Evolutionary conservation across 2,113 vertebrate genomes (phyloP).

Genomic region (Hirundichthys speculiger): DNA sequence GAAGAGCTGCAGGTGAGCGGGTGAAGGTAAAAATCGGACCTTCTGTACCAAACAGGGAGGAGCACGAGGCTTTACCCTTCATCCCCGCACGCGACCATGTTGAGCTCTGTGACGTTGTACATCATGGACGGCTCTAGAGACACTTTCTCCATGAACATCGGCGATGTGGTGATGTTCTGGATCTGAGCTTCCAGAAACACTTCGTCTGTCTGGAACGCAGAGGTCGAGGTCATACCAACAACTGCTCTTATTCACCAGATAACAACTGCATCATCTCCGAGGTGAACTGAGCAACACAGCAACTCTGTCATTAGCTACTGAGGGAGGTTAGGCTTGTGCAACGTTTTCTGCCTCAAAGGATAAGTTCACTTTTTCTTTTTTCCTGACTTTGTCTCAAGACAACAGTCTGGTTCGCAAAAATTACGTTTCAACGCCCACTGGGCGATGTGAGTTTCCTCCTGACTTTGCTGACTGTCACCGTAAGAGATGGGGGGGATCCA

Average conservation of each 20-base stretch:
- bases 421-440: not conserved
- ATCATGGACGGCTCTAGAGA: constrained; percentile 96
- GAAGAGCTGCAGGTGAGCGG: not conserved
- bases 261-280: constrained; percentile 7
- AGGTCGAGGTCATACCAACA: no score
- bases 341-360: constrained; percentile 31
- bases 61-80: constrained; percentile 81
- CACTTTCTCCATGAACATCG: constrained; percentile 99
- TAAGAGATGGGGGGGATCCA: no score
- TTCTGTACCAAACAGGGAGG: not conserved
- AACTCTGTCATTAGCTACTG: not conserved
- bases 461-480: no score
- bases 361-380: constrained; percentile 15
- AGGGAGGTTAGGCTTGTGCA: constrained; percentile 10
- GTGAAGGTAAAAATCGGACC: not conserved
- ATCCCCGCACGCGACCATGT: constrained; percentile 79
- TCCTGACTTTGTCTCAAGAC: no score
- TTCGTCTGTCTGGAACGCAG: constrained; percentile 89
- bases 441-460: no score
- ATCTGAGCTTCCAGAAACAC: constrained; percentile 99
- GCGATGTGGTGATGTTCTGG: constrained; percentile 98
- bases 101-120: constrained; percentile 97
- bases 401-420: not conserved
- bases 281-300: constrained; percentile 58
- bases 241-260: no score